Evolutionary conservation across 2,113 vertebrate species (phyloP).

Genomic region (Forbesichthys papilliferus): DNA sequence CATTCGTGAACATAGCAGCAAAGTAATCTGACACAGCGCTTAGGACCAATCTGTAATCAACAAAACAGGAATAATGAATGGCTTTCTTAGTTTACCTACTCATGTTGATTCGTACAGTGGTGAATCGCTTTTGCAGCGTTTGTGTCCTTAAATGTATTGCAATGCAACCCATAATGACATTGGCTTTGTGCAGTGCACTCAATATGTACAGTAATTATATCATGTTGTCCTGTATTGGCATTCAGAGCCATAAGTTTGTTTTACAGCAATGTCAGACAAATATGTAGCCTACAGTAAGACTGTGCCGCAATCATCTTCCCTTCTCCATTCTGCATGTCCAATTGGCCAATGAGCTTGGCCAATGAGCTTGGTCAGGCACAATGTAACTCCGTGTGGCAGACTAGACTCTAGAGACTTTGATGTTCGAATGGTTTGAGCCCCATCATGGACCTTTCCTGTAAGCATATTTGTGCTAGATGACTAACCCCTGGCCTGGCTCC

Average conservation of each 20-base stretch:
- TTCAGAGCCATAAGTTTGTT: constrained; percentile 14
- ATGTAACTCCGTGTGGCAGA: no score
- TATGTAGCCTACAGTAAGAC: background rate
- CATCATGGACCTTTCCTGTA: no score
- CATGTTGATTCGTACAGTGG: background rate
- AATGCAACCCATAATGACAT: background rate
- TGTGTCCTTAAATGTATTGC: background rate
- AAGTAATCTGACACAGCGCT: constrained; percentile 97
- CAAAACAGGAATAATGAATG: constrained; percentile 21
- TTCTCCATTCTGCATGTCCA: constrained; percentile 18
- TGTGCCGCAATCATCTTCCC: background rate
- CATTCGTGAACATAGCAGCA: constrained; percentile 97
- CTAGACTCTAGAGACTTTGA: no score
- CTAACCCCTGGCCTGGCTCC: no score
- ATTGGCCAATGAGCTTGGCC: constrained; percentile 17
- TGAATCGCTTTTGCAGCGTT: background rate
- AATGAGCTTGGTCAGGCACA: background rate
- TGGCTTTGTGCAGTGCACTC: constrained; percentile 1
- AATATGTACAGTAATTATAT: constrained; percentile 1
- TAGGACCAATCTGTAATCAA: constrained; percentile 85
- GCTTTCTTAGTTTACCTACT: background rate
- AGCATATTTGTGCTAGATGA: no score
- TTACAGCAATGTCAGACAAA: background rate
- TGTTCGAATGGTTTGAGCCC: no score
- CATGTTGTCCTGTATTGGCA: background rate